Conservation (phyloP, 2,113 vertebrate species). For the Orycteropus afer region DNA sequence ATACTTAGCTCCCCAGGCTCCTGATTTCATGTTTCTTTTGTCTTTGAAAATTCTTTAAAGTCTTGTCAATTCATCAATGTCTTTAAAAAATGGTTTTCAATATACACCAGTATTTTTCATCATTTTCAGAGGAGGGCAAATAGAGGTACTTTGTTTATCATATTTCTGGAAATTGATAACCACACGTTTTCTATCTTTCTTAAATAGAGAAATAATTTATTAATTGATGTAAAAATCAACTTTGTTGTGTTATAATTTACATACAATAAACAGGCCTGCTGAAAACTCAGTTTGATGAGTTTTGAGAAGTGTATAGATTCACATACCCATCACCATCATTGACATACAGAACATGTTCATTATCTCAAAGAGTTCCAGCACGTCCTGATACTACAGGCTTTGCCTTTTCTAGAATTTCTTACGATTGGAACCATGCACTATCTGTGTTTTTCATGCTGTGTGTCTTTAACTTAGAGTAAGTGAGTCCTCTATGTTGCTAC, state of each 20-base stretch:
- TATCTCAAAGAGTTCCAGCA: neutral
- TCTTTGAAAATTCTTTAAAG: neutral
- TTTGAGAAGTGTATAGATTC: neutral
- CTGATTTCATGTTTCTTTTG: neutral
- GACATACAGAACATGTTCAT: no score
- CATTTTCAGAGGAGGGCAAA: neutral
- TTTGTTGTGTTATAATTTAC: neutral
- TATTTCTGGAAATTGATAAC: neutral
- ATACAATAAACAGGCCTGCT: neutral
- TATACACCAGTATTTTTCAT: neutral
- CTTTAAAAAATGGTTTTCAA: neutral
- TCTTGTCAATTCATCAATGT: neutral
- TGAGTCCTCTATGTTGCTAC: neutral
- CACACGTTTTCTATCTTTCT: neutral
- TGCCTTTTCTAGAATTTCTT: neutral
- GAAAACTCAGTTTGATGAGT: neutral
- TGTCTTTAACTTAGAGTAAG: neutral
- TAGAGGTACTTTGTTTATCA: no score
- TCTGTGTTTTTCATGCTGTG: neutral
- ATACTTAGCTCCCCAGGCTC: neutral
- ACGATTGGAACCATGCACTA: no score
- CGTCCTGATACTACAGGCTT: neutral
- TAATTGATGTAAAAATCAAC: neutral
- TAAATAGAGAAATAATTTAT: neutral
- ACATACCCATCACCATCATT: no score